These are phyloP conservation scores for Cottoperca gobio DNA, from an alignment of 2,797 vertebrate species.

Conservation along the genomic window DNA sequence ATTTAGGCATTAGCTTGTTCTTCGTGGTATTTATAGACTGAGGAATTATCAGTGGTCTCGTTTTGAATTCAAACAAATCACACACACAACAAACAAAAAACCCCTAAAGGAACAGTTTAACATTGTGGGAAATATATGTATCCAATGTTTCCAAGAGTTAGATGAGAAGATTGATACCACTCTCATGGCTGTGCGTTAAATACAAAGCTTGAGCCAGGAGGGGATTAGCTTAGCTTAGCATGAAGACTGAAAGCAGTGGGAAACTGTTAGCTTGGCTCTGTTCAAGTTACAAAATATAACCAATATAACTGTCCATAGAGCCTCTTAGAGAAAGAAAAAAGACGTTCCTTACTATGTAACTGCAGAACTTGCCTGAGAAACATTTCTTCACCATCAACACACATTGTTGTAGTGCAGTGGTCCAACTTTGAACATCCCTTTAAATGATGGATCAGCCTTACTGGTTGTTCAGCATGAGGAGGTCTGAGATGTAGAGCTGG, in stretches of 20 bases:
- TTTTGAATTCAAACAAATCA: not conserved
- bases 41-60: not conserved
- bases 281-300: no score
- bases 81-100: not conserved
- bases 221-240: not conserved
- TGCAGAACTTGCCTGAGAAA: not conserved
- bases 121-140: not conserved
- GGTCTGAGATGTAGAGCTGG: conserved; percentile 20
- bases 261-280: no score
- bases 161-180: not conserved
- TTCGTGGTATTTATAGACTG: not conserved
- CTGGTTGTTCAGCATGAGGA: conserved; percentile 20
- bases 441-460: conserved; percentile 8
- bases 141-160: not conserved
- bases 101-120: not conserved
- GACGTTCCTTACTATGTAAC: not conserved
- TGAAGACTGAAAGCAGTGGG: not conserved
- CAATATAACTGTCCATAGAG: no score
- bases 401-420: not conserved
- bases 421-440: not conserved
- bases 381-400: no score
- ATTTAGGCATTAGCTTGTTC: conserved; percentile 3
- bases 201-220: not conserved
- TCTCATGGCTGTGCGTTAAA: not conserved
- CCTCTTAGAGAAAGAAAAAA: no score